Percentiles rank a stretch among this genome's conserved stretches.
Conservation (phyloP, 2,888 invertebrate species). For the Neria commutata region DNA sequence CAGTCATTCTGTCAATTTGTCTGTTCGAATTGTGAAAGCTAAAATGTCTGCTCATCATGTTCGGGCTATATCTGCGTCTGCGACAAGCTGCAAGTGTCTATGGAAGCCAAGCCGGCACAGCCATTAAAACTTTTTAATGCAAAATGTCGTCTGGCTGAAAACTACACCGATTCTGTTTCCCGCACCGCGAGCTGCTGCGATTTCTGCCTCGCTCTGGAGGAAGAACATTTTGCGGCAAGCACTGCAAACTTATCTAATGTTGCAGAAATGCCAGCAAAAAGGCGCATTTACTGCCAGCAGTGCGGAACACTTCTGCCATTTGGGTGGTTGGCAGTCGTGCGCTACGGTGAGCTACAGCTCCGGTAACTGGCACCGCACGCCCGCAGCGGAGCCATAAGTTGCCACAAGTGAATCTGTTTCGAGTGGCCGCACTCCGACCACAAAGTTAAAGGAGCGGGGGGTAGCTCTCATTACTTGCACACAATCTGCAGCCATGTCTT, state of each 20-base stretch:
- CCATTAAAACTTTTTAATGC: conserved; percentile 46
- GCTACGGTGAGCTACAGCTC: no score
- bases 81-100: no score
- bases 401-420: conserved; percentile 52
- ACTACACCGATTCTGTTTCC: no score
- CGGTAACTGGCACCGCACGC: conserved; percentile 8
- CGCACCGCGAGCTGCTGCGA: no score
- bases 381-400: conserved; percentile 35
- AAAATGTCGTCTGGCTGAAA: conserved; percentile 40
- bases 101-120: no score
- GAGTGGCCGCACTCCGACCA: conserved; percentile 44
- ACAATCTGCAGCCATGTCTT: conserved; percentile 46
- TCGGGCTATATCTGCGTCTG: no score
- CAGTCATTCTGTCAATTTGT: no score
- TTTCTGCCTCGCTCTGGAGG: conserved; percentile 18
- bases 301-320: background rate
- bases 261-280: conserved; percentile 39
- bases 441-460: no score
- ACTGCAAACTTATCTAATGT: conserved; percentile 50
- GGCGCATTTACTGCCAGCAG: background rate
- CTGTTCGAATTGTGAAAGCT: no score
- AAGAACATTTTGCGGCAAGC: no score
- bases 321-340: no score
- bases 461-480: conserved; percentile 52
- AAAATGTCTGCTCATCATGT: no score